Conservation (phyloP, 2,888 invertebrate species). For the Drosophila lutescens region DNA sequence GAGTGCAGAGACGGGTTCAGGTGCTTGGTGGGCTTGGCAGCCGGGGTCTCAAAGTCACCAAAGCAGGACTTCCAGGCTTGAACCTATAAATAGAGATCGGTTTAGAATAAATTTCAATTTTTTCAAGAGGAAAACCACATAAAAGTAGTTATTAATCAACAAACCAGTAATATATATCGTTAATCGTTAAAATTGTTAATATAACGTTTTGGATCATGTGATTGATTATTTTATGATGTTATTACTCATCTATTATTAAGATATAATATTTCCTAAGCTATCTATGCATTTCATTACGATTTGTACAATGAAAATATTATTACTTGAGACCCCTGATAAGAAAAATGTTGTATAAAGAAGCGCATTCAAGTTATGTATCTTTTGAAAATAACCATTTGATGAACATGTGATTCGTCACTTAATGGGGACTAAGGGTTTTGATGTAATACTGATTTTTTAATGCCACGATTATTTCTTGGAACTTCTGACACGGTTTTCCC, state of each 20-base stretch:
- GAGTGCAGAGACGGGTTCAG: constrained; percentile 79
- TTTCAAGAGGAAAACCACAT: not conserved
- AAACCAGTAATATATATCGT: not conserved
- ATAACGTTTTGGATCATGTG: not conserved
- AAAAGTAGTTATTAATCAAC: accelerated
- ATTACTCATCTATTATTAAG: no score
- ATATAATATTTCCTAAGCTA: no score
- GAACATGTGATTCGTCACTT: not conserved
- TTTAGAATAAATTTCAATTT: not conserved
- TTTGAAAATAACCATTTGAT: not conserved
- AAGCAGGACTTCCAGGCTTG: constrained; percentile 70
- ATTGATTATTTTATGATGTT: no score
- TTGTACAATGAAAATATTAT: not conserved
- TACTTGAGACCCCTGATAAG: not conserved
- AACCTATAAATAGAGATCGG: constrained; percentile 42
- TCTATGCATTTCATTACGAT: no score
- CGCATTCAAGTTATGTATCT: no score
- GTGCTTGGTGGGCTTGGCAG: constrained; percentile 68
- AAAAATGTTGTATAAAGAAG: no score
- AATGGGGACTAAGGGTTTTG: no score
- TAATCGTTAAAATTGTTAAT: no score
- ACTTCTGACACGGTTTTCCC: no score
- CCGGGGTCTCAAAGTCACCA: constrained; percentile 68
- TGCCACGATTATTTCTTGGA: not conserved
- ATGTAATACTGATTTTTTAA: no score